phyloP scores from a whole-genome alignment of 1,140 invertebrate species.

The Hyles vespertilio region DNA sequence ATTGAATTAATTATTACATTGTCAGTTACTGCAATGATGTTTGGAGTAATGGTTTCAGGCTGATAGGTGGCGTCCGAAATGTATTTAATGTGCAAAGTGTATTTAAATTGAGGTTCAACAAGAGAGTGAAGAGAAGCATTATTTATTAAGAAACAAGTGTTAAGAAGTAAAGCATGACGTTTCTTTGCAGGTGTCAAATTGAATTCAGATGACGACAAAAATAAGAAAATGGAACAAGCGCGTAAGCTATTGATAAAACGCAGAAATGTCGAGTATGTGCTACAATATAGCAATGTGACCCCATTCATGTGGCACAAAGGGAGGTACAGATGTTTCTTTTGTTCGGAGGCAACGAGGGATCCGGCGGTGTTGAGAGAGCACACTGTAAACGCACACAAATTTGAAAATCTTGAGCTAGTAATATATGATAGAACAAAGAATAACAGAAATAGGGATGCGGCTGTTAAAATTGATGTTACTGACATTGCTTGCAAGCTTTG shows the following conservation, averaged over 20 bases:
- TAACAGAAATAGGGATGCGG: slow-evolving; percentile 62
- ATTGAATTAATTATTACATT: no score
- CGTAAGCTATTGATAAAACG: slow-evolving; percentile 53
- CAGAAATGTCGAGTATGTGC: slow-evolving; percentile 58
- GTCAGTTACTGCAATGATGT: no score
- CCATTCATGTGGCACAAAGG: slow-evolving; percentile 66
- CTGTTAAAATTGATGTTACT: slow-evolving; percentile 63
- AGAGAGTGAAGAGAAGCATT: no score
- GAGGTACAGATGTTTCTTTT: slow-evolving; percentile 60
- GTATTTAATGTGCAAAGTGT: no score
- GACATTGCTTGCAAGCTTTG: slow-evolving; percentile 55
- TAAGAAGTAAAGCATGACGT: slow-evolving; percentile 14
- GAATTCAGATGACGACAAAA: slow-evolving; percentile 50
- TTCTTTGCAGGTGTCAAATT: slow-evolving; percentile 67
- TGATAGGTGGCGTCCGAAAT: no score
- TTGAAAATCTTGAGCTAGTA: slow-evolving; percentile 50
- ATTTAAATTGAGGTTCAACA: no score
- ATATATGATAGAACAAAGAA: slow-evolving; percentile 56
- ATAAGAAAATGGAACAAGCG: slow-evolving; percentile 57
- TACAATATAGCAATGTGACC: slow-evolving; percentile 61
- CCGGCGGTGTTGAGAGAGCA: slow-evolving; percentile 45
- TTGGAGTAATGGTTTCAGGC: no score
- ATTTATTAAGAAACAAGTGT: no score
- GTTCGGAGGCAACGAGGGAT: slow-evolving; percentile 56
- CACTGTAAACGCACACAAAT: slow-evolving; percentile 43